Evolutionary conservation across 2,797 vertebrate genomes (phyloP).

Genomic region (Eleutherodactylus coqui): DNA sequence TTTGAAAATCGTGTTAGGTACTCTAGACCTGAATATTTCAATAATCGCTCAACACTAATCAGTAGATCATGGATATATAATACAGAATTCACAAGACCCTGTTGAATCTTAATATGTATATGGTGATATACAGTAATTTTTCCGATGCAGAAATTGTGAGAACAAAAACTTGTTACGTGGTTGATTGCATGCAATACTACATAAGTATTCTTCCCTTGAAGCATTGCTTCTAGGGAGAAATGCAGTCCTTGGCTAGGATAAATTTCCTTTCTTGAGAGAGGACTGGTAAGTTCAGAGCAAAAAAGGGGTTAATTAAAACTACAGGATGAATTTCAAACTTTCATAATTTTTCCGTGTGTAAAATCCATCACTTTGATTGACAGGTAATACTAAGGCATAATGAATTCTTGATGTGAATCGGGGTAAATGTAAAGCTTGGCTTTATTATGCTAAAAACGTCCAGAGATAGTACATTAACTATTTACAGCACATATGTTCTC

Average conservation of each 20-base stretch:
- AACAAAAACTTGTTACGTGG: too few relatives aligned
- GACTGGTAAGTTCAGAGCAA: neutral
- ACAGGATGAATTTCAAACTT: neutral
- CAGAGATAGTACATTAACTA: neutral
- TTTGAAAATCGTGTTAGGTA: too few relatives aligned
- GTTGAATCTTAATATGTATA: too few relatives aligned
- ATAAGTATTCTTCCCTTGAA: too few relatives aligned
- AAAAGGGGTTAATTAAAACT: neutral
- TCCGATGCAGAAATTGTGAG: too few relatives aligned
- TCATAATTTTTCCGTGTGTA: neutral
- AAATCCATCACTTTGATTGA: constrained; percentile 5
- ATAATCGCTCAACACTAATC: too few relatives aligned
- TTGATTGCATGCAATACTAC: too few relatives aligned
- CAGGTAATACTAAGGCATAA: neutral
- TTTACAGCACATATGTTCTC: neutral
- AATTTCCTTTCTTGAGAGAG: neutral
- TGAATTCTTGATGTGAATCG: neutral
- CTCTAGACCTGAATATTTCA: too few relatives aligned
- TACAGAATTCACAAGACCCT: too few relatives aligned
- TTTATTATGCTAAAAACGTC: neutral
- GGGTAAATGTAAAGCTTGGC: neutral
- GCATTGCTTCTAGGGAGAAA: neutral
- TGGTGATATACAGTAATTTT: too few relatives aligned
- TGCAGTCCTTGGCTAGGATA: neutral
- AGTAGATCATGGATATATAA: too few relatives aligned